Evolutionary conservation across 2,888 invertebrate genomes (phyloP).

Genomic region (Amiota communis): DNA sequence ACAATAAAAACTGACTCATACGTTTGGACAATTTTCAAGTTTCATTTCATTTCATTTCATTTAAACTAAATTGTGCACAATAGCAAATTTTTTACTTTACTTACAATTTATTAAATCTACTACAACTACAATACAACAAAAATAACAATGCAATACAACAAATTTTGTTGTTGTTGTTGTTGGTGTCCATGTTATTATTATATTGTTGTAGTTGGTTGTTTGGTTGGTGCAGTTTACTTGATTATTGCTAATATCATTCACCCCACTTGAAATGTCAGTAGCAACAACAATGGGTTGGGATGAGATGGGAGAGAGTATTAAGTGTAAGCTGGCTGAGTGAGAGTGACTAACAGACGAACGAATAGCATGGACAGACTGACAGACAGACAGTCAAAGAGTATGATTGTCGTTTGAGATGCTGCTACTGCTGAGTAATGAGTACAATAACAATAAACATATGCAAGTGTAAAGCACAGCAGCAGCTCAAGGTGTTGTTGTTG

Average conservation of each 20-base stretch:
- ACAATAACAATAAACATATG: not conserved
- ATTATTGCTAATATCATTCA: slow-evolving; percentile 67
- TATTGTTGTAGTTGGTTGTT: too few species aligned
- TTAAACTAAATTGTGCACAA: slow-evolving; percentile 22
- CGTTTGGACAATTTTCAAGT: not conserved
- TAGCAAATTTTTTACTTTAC: slow-evolving; percentile 17
- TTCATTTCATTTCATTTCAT: not conserved
- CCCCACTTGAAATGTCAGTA: slow-evolving; percentile 66
- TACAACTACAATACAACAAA: slow-evolving; percentile 37
- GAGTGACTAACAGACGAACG: not conserved
- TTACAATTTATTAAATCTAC: slow-evolving; percentile 25
- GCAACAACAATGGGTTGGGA: too few species aligned
- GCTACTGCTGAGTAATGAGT: slow-evolving; percentile 12
- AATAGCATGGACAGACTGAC: not conserved
- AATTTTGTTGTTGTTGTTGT: slow-evolving; percentile 56
- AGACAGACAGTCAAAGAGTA: slow-evolving; percentile 31
- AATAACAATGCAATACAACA: too few species aligned
- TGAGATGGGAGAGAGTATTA: too few species aligned
- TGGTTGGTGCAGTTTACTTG: slow-evolving; percentile 17
- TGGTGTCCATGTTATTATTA: slow-evolving; percentile 39
- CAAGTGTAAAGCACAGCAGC: not conserved
- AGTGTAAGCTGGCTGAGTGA: too few species aligned
- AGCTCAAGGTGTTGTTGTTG: not conserved
- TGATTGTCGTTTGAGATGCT: not conserved
- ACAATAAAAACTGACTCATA: slow-evolving; percentile 10